These are phyloP conservation scores for Lottia gigantea DNA, from an alignment of 2,888 invertebrate genomes.

Conservation along the genomic window DNA sequence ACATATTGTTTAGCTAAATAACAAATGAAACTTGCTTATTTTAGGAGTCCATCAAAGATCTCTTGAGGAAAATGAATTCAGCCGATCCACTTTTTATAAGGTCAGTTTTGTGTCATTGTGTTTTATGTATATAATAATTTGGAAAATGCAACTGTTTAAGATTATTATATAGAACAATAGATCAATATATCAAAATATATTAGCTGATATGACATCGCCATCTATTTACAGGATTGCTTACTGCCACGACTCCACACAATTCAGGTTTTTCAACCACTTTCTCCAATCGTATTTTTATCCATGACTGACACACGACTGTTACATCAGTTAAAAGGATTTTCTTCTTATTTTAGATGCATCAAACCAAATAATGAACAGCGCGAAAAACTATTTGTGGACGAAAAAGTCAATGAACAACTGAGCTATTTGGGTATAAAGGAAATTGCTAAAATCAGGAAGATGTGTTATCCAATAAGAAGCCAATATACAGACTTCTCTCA, in stretches of 20 bases:
- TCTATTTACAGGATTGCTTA: no score
- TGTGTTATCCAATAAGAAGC: conserved; percentile 55
- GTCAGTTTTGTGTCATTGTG: conserved; percentile 26
- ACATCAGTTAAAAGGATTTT: not conserved
- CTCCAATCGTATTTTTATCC: no score
- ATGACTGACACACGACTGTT: no score
- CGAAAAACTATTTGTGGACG: conserved; percentile 43
- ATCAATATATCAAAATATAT: no score
- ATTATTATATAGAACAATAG: no score
- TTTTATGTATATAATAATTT: no score
- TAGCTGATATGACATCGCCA: no score
- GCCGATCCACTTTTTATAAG: conserved; percentile 48
- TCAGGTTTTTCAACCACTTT: no score
- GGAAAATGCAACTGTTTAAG: no score
- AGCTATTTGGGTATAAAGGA: conserved; percentile 64
- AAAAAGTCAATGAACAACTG: conserved; percentile 53
- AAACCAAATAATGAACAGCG: conserved; percentile 51
- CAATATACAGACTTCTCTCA: conserved; percentile 40
- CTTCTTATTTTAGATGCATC: conserved; percentile 51
- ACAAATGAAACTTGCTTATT: conserved; percentile 16
- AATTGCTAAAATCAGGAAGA: conserved; percentile 60
- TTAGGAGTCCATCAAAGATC: conserved; percentile 43
- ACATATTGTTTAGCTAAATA: no score
- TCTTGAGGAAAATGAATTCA: conserved; percentile 39
- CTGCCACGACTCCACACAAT: no score